Evolutionary conservation across 2,113 vertebrate species (phyloP).

Genomic region (Tachycineta bicolor): DNA sequence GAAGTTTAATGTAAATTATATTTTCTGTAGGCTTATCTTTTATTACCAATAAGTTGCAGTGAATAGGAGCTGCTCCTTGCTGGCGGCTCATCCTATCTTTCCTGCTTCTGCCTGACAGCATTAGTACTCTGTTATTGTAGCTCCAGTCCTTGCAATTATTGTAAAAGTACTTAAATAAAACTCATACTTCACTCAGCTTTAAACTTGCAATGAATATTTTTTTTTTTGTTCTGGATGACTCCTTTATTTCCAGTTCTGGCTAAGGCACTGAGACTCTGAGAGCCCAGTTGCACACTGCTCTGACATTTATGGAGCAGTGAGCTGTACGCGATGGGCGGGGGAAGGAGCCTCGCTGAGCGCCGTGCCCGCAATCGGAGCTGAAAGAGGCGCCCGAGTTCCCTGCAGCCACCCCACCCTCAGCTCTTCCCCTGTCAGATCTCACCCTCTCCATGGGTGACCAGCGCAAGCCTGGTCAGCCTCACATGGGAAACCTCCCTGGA

Average conservation of each 20-base stretch:
- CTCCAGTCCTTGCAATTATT: background rate
- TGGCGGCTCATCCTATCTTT: background rate
- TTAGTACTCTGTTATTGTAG: background rate
- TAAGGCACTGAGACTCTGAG: fast-evolving
- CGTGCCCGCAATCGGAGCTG: background rate
- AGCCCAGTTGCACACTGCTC: background rate
- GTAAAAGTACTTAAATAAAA: constrained; percentile 7
- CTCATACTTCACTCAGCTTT: background rate
- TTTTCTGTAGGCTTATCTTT: constrained; percentile 34
- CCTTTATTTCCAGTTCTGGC: background rate
- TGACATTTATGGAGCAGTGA: background rate
- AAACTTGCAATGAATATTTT: background rate
- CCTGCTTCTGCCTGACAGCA: background rate
- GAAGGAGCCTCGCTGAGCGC: background rate
- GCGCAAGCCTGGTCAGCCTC: background rate
- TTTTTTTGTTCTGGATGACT: background rate
- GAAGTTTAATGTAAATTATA: background rate
- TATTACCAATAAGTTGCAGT: constrained; percentile 3
- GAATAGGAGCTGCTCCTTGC: background rate
- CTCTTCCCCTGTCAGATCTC: background rate
- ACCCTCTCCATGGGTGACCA: background rate
- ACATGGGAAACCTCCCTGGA: background rate
- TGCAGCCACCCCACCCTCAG: background rate
- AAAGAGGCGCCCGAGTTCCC: background rate
- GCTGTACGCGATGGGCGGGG: fast-evolving